These are phyloP conservation scores for Panthera uncia DNA, from an alignment of 2,113 vertebrate species.

Conservation along the genomic window DNA sequence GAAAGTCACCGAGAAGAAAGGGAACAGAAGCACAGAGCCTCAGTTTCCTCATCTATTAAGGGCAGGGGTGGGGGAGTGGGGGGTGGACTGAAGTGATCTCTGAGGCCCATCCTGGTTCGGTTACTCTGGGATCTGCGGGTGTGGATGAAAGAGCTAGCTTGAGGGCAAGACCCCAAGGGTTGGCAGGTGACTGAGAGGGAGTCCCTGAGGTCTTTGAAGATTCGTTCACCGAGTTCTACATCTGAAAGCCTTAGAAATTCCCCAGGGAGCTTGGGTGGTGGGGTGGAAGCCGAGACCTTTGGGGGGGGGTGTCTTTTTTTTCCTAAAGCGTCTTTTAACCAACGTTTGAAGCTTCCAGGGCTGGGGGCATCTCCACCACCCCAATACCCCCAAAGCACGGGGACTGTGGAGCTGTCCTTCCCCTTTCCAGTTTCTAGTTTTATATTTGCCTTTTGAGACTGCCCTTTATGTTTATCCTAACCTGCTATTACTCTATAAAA, in stretches of 20 bases:
- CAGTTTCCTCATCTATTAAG: slow-evolving; percentile 21
- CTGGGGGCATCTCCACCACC: background rate
- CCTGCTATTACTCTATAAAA: slow-evolving; percentile 74
- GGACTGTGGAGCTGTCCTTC: background rate
- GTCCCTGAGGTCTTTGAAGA: slow-evolving; percentile 54
- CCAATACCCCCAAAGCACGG: background rate
- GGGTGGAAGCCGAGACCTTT: background rate
- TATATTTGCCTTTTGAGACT: slow-evolving; percentile 59
- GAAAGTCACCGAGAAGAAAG: background rate
- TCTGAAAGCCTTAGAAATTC: slow-evolving; percentile 67
- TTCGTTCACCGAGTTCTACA: slow-evolving; percentile 38
- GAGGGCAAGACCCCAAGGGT: background rate
- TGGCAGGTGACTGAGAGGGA: slow-evolving; percentile 28
- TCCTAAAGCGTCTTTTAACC: slow-evolving; percentile 14
- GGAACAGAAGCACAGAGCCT: background rate
- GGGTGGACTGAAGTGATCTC: background rate
- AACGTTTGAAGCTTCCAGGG: background rate
- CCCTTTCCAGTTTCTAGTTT: slow-evolving; percentile 57
- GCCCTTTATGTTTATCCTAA: slow-evolving; percentile 67
- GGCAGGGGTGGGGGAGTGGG: background rate
- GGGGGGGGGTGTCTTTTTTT: background rate
- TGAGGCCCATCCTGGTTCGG: background rate
- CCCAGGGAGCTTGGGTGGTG: slow-evolving; percentile 43
- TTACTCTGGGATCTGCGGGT: slow-evolving; percentile 28
- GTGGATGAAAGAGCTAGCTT: slow-evolving; percentile 38